Base-by-base conservation (phyloP, 2,797 vertebrate genomes). In the Sciaenops ocellatus region DNA sequence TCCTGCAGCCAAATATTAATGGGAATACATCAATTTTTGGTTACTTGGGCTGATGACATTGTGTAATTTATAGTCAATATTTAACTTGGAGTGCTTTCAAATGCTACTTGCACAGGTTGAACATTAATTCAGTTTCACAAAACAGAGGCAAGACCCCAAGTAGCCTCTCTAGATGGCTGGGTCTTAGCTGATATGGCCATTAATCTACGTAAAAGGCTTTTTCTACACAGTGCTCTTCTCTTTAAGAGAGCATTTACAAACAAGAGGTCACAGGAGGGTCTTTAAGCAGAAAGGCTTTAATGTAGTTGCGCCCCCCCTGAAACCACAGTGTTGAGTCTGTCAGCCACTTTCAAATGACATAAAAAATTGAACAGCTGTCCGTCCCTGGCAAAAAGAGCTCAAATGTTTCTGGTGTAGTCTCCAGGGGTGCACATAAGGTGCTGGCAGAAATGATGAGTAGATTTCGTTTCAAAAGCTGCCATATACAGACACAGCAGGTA, bases 281-380 rank as follows among this genome's bases (percentile, higher is more conserved):
- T 92, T 88, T 96, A 88, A 95, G 94, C 92, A 95, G 95, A 95
- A 85, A 95, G 92, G 92, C 92, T 95, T 89, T 97, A 96, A 93
- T 92, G 92, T 87, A 94, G 90, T 83, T 73, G 82, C 73, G 69
- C 12, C 86, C 22, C 82, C 51, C 83, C 90, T 76, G 80, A 95
- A 95, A 95, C 94, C 94, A 76, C 94, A 95, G 93, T 91, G 90
- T 96, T 94, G 95, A 94, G 90, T 90, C 91, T 93, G 94, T 95
- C 94, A 95, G 94, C 94, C 92, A 91, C 91, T 95, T 88, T 94
- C 92, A 95, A 93, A 94, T 92, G 89, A 94, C 90, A 95, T 94
- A 69, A 93, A 94, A 94, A 90, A 93, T 93, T 92, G 78, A 95
- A 89, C 85, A 92, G 90, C 87, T 85, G 86, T 87, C 85, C 84